phyloP scores from a whole-genome alignment of 2,797 vertebrate genomes.

The Buceros bicornis region DNA sequence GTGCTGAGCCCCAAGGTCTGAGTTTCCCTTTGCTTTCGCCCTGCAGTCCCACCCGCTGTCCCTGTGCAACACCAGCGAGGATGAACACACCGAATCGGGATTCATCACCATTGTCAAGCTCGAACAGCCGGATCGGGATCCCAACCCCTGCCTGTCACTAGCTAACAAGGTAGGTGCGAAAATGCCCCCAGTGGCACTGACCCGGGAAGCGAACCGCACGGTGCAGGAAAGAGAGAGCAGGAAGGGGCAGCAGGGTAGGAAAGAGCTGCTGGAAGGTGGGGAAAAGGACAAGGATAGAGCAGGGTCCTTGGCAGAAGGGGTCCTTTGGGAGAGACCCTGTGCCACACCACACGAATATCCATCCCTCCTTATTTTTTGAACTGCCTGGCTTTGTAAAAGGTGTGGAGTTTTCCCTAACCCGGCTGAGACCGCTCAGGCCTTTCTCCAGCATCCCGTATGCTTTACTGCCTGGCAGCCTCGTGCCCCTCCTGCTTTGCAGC shows the following conservation, averaged over 20 bases:
- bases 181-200: background rate
- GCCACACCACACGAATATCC: background rate
- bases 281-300: background rate
- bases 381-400: background rate
- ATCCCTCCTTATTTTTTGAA: background rate
- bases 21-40: slow-evolving; percentile 33
- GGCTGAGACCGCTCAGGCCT: background rate
- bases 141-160: slow-evolving; percentile 90
- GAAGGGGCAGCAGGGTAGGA: background rate
- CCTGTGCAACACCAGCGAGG: slow-evolving; percentile 97
- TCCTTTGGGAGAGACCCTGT: background rate
- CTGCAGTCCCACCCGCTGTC: slow-evolving; percentile 94
- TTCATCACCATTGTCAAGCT: slow-evolving; percentile 98
- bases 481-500: background rate
- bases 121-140: slow-evolving; percentile 88
- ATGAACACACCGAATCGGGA: slow-evolving; percentile 89
- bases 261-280: background rate
- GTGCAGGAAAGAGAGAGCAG: background rate
- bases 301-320: background rate
- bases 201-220: background rate
- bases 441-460: background rate
- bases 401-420: background rate
- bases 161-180: slow-evolving; percentile 88
- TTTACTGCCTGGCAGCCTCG: background rate
- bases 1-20: slow-evolving; percentile 8